These are phyloP conservation scores for Diarsia rubi DNA, from an alignment of 2,888 invertebrate species.

Conservation along the genomic window DNA sequence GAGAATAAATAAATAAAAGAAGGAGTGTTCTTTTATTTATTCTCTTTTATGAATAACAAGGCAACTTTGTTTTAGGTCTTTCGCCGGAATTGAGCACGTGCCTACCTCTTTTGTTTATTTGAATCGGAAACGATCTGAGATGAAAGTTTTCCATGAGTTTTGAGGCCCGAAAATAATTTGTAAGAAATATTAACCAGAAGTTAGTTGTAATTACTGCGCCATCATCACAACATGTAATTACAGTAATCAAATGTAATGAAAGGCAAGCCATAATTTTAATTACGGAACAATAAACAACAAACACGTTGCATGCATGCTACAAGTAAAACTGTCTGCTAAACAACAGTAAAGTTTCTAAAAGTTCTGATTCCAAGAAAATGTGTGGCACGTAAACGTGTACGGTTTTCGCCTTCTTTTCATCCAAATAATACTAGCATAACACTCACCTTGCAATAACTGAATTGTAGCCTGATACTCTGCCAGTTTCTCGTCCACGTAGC, in stretches of 20 bases:
- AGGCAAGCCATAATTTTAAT: background rate
- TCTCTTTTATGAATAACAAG: background rate
- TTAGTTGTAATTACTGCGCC: constrained; percentile 1
- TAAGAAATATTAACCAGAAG: constrained; percentile 35
- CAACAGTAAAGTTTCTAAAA: background rate
- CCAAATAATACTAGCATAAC: background rate
- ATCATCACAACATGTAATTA: background rate
- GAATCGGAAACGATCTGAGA: constrained; percentile 8
- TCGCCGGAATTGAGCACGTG: background rate
- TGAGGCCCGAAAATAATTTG: constrained; percentile 32
- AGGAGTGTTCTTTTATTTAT: too few species aligned
- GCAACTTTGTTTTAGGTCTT: background rate
- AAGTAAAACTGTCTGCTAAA: background rate
- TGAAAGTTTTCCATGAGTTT: constrained; percentile 25
- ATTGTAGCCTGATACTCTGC: constrained; percentile 98
- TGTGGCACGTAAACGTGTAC: background rate
- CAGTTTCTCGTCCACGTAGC: constrained; percentile 98
- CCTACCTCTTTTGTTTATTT: constrained; percentile 32
- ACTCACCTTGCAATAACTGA: constrained; percentile 96
- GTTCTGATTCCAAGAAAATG: background rate
- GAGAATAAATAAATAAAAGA: too few species aligned
- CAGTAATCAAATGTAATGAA: background rate
- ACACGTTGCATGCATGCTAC: background rate
- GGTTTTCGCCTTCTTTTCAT: background rate
- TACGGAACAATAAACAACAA: background rate